Conservation (phyloP, 2,797 vertebrate species). For the Clarias laeviceps region DNA sequence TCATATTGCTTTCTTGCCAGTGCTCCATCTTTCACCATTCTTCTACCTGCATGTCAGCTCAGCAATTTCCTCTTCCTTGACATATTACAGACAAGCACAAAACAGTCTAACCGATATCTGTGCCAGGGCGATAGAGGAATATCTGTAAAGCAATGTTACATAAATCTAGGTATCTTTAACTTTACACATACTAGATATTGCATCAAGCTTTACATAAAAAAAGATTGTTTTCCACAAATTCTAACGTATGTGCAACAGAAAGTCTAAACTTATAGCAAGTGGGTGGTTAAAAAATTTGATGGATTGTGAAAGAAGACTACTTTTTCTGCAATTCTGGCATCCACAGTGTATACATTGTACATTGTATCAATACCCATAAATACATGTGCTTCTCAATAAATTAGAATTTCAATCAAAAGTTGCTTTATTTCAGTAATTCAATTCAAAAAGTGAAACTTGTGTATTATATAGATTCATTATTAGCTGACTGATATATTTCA, state of each 20-base stretch:
- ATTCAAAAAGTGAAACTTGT: too few species aligned
- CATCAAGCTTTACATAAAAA: slow-evolving; percentile 31
- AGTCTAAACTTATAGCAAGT: slow-evolving; percentile 15
- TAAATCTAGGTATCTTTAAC: slow-evolving; percentile 23
- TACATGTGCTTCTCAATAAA: neutral
- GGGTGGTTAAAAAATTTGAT: slow-evolving; percentile 30
- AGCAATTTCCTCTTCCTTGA: slow-evolving; percentile 46
- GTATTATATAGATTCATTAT: too few species aligned
- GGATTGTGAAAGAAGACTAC: neutral
- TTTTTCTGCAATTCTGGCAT: neutral
- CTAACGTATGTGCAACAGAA: slow-evolving; percentile 14
- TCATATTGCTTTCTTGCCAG: slow-evolving; percentile 52
- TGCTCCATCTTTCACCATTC: slow-evolving; percentile 35
- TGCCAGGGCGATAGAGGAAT: slow-evolving; percentile 30
- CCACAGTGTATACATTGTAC: neutral
- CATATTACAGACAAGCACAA: slow-evolving; percentile 41
- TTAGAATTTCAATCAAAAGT: too few species aligned
- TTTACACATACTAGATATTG: slow-evolving; percentile 19
- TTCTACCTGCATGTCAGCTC: slow-evolving; percentile 35
- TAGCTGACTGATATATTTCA: too few species aligned
- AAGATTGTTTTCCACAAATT: slow-evolving; percentile 3
- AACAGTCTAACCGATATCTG: slow-evolving; percentile 38
- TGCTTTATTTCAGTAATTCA: too few species aligned
- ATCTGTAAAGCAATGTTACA: slow-evolving; percentile 35
- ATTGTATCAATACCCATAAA: neutral